Percentiles rank a stretch among this genome's conserved stretches.
Conservation (phyloP, 2,113 vertebrate species). For the Gila orcuttii region DNA sequence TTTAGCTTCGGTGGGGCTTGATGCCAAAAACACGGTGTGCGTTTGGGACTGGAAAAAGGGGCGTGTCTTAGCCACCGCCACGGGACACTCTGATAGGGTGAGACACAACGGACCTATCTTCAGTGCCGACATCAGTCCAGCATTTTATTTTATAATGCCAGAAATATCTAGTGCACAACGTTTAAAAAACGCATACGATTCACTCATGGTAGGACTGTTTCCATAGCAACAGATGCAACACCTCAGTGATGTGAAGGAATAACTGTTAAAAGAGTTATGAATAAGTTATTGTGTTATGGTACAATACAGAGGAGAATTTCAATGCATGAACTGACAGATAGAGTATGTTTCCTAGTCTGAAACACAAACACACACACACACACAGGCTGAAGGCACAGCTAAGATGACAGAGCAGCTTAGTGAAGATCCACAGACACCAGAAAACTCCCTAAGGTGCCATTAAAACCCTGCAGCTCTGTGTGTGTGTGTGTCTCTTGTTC, state of each 20-base stretch:
- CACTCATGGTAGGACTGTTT: slow-evolving; percentile 1
- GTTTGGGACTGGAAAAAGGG: slow-evolving; percentile 98
- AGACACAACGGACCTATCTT: background rate
- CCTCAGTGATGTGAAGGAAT: background rate
- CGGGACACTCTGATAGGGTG: slow-evolving; percentile 87
- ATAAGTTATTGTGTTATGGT: background rate
- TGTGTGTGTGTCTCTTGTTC: background rate
- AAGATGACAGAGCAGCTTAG: slow-evolving; percentile 19
- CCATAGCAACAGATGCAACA: slow-evolving; percentile 31
- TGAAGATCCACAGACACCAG: background rate
- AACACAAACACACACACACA: background rate
- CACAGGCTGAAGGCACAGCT: background rate
- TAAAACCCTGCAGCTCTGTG: background rate
- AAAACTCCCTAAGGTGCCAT: background rate
- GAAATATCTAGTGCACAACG: background rate
- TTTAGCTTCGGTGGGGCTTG: slow-evolving; percentile 91
- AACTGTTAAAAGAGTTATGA: slow-evolving; percentile 8
- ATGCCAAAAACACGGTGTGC: slow-evolving; percentile 95
- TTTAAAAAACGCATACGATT: background rate
- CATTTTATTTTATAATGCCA: background rate
- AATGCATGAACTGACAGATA: slow-evolving; percentile 6
- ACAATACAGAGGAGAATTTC: background rate
- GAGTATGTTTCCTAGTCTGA: background rate
- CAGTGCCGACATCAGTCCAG: background rate
- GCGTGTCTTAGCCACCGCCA: slow-evolving; percentile 89